A percentile compares a stretch with the other conserved stretches of the same genome.
Evolutionary conservation across 2,113 vertebrate genomes (phyloP).

Genomic region (Cyprinus carpio): DNA sequence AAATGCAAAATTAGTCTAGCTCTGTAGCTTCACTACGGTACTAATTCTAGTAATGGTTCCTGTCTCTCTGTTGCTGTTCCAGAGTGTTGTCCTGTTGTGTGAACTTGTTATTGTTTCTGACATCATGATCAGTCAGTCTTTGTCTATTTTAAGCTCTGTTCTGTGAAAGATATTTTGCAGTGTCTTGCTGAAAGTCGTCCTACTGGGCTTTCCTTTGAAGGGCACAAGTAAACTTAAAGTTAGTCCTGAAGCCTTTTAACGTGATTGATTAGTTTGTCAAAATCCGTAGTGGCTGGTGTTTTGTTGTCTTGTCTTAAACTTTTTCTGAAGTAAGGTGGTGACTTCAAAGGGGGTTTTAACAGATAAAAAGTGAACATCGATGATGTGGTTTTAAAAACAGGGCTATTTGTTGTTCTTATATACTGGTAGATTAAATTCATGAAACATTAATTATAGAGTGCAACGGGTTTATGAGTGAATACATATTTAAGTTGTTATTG

Average conservation of each 20-base stretch:
- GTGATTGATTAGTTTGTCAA: conserved; percentile 1
- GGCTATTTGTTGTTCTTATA: not conserved
- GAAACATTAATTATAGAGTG: not conserved
- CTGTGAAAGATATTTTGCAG: not conserved
- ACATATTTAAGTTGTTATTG: not conserved
- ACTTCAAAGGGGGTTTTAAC: not conserved
- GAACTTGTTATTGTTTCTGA: conserved; percentile 15
- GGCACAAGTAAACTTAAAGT: not conserved
- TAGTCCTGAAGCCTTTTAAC: not conserved
- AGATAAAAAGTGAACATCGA: not conserved
- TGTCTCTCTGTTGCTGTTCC: not conserved
- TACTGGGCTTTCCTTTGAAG: not conserved
- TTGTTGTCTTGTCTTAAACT: not conserved
- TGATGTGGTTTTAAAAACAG: not conserved
- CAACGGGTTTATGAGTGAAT: not conserved
- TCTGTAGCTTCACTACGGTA: not conserved
- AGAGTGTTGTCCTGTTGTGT: conserved; percentile 12
- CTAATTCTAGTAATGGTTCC: not conserved
- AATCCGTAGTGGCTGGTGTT: not conserved
- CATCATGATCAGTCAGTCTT: conserved; percentile 18
- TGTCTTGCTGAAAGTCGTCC: not conserved
- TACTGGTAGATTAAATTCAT: too few relatives aligned
- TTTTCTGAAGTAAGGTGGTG: not conserved
- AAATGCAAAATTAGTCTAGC: not conserved
- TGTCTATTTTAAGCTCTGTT: conserved; percentile 20